Evolutionary conservation across 1,140 invertebrate species (phyloP).

Genomic region (Heterodera carotae): DNA sequence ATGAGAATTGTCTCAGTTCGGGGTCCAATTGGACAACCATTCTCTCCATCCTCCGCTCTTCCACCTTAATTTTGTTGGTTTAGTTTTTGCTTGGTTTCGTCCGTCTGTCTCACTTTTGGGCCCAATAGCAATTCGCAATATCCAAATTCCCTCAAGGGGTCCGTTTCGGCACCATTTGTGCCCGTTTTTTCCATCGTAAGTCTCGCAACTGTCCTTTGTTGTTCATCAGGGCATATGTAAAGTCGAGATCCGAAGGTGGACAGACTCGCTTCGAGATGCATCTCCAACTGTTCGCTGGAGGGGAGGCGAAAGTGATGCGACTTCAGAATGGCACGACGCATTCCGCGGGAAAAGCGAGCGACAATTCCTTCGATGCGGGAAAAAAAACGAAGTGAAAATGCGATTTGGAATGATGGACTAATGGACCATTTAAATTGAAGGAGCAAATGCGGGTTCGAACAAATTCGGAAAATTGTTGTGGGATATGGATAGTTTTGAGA

Average conservation of each 20-base stretch:
- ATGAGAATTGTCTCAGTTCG: slow-evolving; percentile 42
- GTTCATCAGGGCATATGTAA: slow-evolving; percentile 53
- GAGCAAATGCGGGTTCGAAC: no score
- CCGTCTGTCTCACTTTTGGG: slow-evolving; percentile 27
- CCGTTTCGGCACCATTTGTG: slow-evolving; percentile 19
- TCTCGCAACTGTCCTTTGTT: slow-evolving; percentile 4
- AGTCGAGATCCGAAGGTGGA: slow-evolving; percentile 49
- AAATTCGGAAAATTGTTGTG: no score
- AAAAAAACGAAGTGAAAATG: no score
- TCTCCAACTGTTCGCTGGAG: slow-evolving; percentile 28
- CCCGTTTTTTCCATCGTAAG: background rate
- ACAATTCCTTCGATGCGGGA: slow-evolving; percentile 13
- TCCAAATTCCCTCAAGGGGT: slow-evolving; percentile 32
- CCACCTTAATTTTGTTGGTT: slow-evolving; percentile 18
- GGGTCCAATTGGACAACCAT: slow-evolving; percentile 45
- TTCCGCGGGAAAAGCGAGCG: slow-evolving; percentile 29
- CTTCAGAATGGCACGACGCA: slow-evolving; percentile 40
- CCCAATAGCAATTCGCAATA: slow-evolving; percentile 46
- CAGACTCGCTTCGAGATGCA: slow-evolving; percentile 47
- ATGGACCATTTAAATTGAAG: slow-evolving; percentile 3
- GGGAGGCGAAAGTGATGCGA: slow-evolving; percentile 46
- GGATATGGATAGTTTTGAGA: no score
- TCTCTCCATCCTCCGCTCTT: slow-evolving; percentile 30
- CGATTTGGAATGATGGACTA: no score
- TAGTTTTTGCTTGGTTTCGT: background rate